Base-by-base conservation (phyloP, 2,113 vertebrate species). In the Aptenodytes forsteri region DNA sequence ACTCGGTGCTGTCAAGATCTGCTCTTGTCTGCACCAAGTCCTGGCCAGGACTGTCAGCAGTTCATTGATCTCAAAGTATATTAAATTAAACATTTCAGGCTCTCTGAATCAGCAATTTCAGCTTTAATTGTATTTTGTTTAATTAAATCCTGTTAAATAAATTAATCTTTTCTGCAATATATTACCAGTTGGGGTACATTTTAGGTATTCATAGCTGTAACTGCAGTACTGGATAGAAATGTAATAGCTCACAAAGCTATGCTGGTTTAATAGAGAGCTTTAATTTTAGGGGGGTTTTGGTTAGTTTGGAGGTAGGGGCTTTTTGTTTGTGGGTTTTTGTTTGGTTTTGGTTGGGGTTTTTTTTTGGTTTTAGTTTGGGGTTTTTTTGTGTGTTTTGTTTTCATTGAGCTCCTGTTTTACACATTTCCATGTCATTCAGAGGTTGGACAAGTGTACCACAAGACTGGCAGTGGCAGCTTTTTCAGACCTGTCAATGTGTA, bases 91-190 rank as follows among this genome's bases (percentile, higher is more conserved):
- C 22, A 69, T 94, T 89, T 91, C 78, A 71, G 52, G 61, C 40
- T 76, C 44, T 64, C 73, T 82, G 66, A 93, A 87, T 93, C 87
- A 93, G 73, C 81, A 95, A 42, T 76, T 85, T 82, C 40, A 86
- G 4, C 13, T 82, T 47, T 87, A 96, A 89, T 90, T 92, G 26
- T 55, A 49, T 73, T 87, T 91, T 73, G 52, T 70, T 93, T 93
- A 96, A 92, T 95, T 92, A 93, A 70, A 93, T 91, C 44, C 11
- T 78, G 10, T 83, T 89, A 91, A 95, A 80, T 44, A 55, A 64
- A 96, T 89, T 67, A 78, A 90, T 93, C 30, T 19, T 80, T 88
- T 82, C 46, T 89, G 61, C 49, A 94, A 84, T 90, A 30, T 79
- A 93, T 93, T 93, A 47, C 59, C 30, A 72, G 59, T 71, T 91